Evolutionary conservation across 2,797 vertebrate genomes (phyloP).

Genomic region (Acanthurus lineatus): DNA sequence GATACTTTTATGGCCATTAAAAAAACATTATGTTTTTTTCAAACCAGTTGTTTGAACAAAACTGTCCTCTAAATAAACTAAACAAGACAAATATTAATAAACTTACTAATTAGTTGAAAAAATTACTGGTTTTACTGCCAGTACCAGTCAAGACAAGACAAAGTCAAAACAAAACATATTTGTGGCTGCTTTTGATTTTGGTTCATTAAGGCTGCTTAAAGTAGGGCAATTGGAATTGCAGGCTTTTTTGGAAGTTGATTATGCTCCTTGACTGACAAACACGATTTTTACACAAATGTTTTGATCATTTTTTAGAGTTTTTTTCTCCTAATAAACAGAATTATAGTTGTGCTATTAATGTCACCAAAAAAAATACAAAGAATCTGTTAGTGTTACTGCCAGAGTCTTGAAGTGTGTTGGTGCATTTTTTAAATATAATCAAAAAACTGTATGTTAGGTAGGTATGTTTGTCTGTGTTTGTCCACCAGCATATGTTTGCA

Average conservation of each 20-base stretch:
- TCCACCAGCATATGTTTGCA: background rate
- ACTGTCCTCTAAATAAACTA: slow-evolving; percentile 51
- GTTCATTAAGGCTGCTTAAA: slow-evolving; percentile 50
- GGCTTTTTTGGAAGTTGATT: slow-evolving; percentile 26
- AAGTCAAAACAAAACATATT: slow-evolving; percentile 55
- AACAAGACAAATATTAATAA: slow-evolving; percentile 50
- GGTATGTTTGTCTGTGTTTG: background rate
- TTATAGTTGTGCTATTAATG: slow-evolving; percentile 1
- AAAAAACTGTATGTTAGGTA: background rate
- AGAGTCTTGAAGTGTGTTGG: no score
- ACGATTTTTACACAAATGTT: slow-evolving; percentile 17
- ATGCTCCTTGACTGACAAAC: slow-evolving; percentile 16
- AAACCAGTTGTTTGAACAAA: slow-evolving; percentile 28
- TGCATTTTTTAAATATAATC: no score
- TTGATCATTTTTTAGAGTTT: background rate
- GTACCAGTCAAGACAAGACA: slow-evolving; percentile 38
- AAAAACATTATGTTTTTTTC: slow-evolving; percentile 34
- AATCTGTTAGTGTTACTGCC: no score
- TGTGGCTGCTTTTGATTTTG: slow-evolving; percentile 25
- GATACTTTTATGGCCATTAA: background rate
- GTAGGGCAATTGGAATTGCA: slow-evolving; percentile 12
- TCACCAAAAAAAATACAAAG: background rate
- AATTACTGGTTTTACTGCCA: slow-evolving; percentile 29
- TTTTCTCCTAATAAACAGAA: slow-evolving; percentile 1
- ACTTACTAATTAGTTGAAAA: slow-evolving; percentile 61